Evolutionary conservation across 1,140 invertebrate genomes (phyloP).

Genomic region (Orchesella cincta): DNA sequence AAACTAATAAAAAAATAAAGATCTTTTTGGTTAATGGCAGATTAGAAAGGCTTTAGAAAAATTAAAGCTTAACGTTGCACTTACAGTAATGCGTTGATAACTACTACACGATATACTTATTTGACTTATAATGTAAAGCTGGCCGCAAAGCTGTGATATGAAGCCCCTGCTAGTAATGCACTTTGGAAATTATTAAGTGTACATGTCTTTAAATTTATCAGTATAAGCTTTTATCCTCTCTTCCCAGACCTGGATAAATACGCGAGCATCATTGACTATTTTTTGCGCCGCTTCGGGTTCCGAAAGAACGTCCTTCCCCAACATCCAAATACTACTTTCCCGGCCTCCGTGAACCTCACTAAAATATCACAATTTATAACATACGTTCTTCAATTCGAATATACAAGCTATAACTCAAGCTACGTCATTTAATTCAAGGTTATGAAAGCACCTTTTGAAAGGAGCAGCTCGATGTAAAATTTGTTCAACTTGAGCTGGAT

Average conservation of each 20-base stretch:
- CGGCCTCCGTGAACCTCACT: conserved; percentile 39
- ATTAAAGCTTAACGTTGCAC: too few relatives aligned
- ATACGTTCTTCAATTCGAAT: not conserved
- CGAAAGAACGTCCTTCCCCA: conserved; percentile 74
- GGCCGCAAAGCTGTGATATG: not conserved
- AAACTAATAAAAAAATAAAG: too few relatives aligned
- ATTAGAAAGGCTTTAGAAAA: too few relatives aligned
- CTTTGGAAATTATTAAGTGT: too few relatives aligned
- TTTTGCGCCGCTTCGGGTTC: conserved; percentile 77
- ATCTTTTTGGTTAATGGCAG: too few relatives aligned
- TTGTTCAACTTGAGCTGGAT: conserved; percentile 70
- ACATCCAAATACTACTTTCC: conserved; percentile 70
- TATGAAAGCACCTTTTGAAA: conserved; percentile 68
- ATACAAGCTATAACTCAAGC: not conserved
- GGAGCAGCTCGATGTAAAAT: conserved; percentile 76
- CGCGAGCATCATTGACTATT: conserved; percentile 77
- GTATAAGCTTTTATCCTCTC: not conserved
- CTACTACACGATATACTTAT: too few relatives aligned
- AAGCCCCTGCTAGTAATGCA: too few relatives aligned
- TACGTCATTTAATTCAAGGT: not conserved
- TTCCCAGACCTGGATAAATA: conserved; percentile 61
- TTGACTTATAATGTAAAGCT: too few relatives aligned
- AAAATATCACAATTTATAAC: not conserved
- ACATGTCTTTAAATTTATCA: not conserved
- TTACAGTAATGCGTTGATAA: too few relatives aligned